A percentile compares a stretch with the other conserved stretches of the same genome.
Conservation (phyloP, 2,113 vertebrate genomes). For the Pantherophis guttatus region DNA sequence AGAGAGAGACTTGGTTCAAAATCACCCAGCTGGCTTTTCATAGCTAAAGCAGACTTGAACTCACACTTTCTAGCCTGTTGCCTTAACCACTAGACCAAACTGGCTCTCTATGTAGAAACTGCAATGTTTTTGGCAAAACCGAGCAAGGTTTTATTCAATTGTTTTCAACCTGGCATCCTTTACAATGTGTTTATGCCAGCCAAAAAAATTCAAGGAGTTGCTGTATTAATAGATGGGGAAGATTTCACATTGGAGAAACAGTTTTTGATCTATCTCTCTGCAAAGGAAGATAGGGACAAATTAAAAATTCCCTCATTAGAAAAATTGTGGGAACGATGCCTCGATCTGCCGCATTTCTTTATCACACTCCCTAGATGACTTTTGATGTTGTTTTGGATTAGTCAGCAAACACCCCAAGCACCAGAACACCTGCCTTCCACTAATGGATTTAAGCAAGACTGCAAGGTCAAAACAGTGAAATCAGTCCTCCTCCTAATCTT, state of each 20-base stretch:
- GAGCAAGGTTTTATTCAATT: neutral
- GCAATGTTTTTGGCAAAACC: neutral
- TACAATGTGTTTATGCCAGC: neutral
- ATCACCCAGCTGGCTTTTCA: neutral
- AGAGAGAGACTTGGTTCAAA: neutral
- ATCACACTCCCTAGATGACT: neutral
- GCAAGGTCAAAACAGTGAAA: neutral
- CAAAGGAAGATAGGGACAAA: neutral
- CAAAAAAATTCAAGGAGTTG: neutral
- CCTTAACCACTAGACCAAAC: neutral
- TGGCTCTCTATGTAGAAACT: neutral
- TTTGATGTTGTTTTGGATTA: neutral
- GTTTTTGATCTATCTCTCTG: neutral
- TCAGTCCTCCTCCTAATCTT: neutral
- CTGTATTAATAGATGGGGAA: neutral
- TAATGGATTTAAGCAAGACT: neutral
- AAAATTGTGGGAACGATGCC: neutral
- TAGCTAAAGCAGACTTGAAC: neutral
- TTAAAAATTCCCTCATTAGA: neutral
- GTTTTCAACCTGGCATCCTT: neutral
- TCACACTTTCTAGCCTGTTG: neutral
- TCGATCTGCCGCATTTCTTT: neutral
- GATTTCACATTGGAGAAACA: neutral
- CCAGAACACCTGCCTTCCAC: neutral
- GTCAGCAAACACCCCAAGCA: neutral